Evolutionary conservation across 2,113 vertebrate species (phyloP), one percentile per base, ranked within the genome.

Genomic region (Sphaerodactylus townsendi): DNA sequence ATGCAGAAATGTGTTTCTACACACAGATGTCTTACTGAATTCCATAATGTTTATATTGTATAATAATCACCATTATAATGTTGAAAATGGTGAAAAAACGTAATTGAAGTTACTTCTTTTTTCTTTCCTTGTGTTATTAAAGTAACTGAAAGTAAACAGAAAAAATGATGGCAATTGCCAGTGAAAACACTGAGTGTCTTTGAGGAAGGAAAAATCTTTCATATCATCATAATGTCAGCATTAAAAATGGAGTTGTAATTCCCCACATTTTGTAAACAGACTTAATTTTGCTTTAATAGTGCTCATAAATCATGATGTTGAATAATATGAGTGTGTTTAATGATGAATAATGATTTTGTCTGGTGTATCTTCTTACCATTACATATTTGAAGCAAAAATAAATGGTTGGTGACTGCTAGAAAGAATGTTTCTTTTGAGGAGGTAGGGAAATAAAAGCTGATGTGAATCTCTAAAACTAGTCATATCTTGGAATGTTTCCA

Each of bases 291-390:
- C 11, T 90, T 92, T 91, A 95, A 93, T 92, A 87, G 69, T 71
- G 86, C 86, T 92, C 87, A 93, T 93, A 93, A 94, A 94, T 93
- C 90, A 93, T 91, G 86, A 85, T 81, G 86, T 85, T 68, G 89
- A 92, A 92, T 70, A 80, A 53, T 19, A 48, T 33, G 48, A 87
- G 73, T 80, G 69, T 78, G 69, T 92, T 93, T 84, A 15, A 0
- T 87, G 89, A 88, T 89, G 69, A 91, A 92, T 92, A 89, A 83
- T 85, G 76, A 73, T 87, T 88, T 91, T 93, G 75, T 83, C 88
- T 84, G 87, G 5, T 88, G 70, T 71, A 77, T 21, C 85, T 75
- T 84, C 83, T 77, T 86, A 87, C n/a, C 65, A 53, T 53, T 39
- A 25, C 50, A 44, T 84, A 90, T 89, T 81, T 68, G 10, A 86